Conservation (phyloP, 2,113 vertebrate species). For the Syngnathoides biaculeatus region DNA sequence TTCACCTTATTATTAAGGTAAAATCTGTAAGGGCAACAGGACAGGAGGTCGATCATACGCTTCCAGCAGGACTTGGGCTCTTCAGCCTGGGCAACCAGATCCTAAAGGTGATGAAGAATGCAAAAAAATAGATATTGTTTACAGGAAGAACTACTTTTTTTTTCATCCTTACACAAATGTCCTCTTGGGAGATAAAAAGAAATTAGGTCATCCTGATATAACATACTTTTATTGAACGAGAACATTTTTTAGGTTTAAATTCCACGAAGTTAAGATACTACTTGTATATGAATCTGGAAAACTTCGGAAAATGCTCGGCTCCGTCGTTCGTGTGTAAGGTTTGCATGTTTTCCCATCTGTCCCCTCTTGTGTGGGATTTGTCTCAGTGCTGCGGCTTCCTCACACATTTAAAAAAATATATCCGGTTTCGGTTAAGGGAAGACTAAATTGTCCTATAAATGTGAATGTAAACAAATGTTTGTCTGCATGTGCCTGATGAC, state of each 20-base stretch:
- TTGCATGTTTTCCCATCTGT: too few relatives aligned
- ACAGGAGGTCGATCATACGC: conserved; percentile 51
- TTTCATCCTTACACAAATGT: not conserved
- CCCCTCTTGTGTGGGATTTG: too few relatives aligned
- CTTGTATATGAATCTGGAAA: too few relatives aligned
- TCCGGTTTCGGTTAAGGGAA: too few relatives aligned
- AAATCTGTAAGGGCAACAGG: conserved; percentile 70
- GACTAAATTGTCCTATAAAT: too few relatives aligned
- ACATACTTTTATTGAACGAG: not conserved
- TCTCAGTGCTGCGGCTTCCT: too few relatives aligned
- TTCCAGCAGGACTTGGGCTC: conserved; percentile 79
- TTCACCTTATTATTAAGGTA: conserved; percentile 63
- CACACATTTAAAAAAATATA: too few relatives aligned
- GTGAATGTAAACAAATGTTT: too few relatives aligned
- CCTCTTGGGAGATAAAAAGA: not conserved
- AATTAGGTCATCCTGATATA: not conserved
- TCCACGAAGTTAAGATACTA: too few relatives aligned
- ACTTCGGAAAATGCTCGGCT: too few relatives aligned
- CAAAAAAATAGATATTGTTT: conserved; percentile 4
- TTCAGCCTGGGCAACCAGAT: conserved; percentile 68
- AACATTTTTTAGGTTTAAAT: not conserved
- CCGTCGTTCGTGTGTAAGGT: too few relatives aligned
- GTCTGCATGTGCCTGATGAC: too few relatives aligned
- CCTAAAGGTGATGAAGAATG: conserved; percentile 35
- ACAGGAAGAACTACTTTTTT: not conserved